Percentiles rank a stretch among this genome's conserved stretches.
phyloP scores from a whole-genome alignment of 2,888 invertebrate genomes.

The Odontothrips loti region DNA sequence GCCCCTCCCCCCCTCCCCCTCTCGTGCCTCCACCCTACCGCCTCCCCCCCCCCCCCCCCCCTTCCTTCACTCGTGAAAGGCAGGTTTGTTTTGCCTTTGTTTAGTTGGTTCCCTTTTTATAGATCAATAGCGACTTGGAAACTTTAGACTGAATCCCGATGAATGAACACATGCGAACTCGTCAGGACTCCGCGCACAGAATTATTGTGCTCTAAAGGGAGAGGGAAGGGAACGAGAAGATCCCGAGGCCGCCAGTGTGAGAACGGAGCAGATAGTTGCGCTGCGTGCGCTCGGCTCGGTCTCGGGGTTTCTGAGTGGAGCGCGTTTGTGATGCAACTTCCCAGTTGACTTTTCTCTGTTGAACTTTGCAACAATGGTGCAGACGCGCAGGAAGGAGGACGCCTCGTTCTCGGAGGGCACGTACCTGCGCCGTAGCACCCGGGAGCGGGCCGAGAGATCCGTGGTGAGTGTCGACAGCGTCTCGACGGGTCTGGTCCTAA shows the following conservation, averaged over 20 bases:
- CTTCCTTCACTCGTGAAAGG: neutral
- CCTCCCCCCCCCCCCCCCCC: neutral
- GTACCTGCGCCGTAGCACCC: neutral
- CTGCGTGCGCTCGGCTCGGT: neutral
- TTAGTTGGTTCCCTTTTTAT: neutral
- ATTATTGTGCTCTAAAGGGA: neutral
- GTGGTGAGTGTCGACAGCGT: neutral
- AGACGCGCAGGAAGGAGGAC: neutral
- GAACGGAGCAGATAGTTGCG: neutral
- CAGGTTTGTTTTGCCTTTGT: constrained; percentile 13
- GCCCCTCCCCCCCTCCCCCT: neutral
- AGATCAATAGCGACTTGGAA: neutral
- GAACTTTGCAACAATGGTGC: neutral
- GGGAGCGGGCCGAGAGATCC: neutral
- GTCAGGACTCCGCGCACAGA: neutral
- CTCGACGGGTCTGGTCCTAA: neutral
- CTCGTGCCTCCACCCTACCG: neutral
- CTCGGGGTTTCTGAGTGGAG: neutral
- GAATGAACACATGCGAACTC: neutral
- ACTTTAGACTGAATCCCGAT: neutral
- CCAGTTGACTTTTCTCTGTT: neutral
- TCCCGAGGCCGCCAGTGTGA: neutral
- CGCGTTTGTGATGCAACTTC: neutral
- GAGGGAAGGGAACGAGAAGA: neutral
- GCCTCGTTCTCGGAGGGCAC: neutral